A percentile compares a stretch with the other conserved stretches of the same genome.
Conservation (phyloP, 2,113 vertebrate species). For the Pollimyrus isidori region DNA sequence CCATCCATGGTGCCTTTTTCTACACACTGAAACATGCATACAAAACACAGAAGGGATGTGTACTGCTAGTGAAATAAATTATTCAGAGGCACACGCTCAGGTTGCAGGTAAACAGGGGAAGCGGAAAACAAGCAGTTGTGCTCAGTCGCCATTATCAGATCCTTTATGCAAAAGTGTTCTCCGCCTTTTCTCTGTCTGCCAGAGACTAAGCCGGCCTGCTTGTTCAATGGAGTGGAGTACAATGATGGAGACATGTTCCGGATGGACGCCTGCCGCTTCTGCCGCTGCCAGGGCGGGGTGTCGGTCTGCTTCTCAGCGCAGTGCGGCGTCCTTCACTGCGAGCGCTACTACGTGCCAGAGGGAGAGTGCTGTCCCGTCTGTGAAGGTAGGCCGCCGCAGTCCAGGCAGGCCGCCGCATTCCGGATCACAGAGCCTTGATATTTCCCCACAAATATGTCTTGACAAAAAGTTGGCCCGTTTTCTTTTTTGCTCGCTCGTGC, state of each 20-base stretch:
- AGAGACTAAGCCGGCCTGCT: constrained; percentile 79
- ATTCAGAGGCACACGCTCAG: not conserved
- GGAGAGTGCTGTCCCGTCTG: constrained; percentile 79
- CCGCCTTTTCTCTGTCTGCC: constrained; percentile 28
- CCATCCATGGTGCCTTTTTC: not conserved
- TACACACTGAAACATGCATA: not conserved
- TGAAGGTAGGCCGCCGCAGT: not conserved
- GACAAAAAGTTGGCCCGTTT: not conserved
- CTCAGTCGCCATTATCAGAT: not conserved
- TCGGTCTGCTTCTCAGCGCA: constrained; percentile 80
- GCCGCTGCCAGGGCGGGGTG: constrained; percentile 78
- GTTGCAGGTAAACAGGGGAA: not conserved
- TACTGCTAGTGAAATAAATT: not conserved
- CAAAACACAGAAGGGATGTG: not conserved
- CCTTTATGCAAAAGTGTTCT: not conserved
- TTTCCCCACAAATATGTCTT: not conserved
- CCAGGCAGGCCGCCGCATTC: not conserved
- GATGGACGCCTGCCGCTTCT: constrained; percentile 81
- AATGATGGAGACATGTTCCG: constrained; percentile 78
- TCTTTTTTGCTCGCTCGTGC: not conserved
- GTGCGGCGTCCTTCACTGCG: constrained; percentile 74
- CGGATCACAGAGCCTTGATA: not conserved
- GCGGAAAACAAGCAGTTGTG: not conserved
- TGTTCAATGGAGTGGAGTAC: constrained; percentile 75
- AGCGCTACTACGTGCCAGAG: constrained; percentile 76